Percentiles rank a stretch among this genome's conserved stretches.
phyloP scores from a whole-genome alignment of 2,797 vertebrate genomes.

The Percopsis omiscomaycus region DNA sequence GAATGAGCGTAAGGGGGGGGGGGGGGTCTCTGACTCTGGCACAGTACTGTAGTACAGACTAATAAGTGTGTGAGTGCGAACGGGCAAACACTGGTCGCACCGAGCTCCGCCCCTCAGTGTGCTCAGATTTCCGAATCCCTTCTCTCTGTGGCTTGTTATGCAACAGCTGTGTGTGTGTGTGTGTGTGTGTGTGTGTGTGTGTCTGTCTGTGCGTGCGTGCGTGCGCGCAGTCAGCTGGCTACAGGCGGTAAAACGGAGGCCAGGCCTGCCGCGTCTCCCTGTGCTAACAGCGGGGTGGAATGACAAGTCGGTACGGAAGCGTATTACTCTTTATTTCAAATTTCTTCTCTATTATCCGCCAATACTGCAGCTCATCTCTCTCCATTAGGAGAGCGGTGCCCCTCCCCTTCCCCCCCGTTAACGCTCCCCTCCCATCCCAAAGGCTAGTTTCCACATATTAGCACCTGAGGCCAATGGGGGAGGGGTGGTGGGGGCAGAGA shows the following conservation, averaged over 20 bases:
- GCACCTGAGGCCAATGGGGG: slow-evolving; percentile 52
- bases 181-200: slow-evolving; percentile 14
- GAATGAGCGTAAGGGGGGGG: no score
- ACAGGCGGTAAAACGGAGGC: slow-evolving; percentile 5
- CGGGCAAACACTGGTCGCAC: no score
- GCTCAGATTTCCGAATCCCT: neutral
- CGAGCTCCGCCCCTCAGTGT: no score
- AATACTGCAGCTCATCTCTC: neutral
- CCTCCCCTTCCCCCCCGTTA: neutral
- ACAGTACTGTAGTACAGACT: no score
- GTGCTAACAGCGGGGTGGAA: neutral
- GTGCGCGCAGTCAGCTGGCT: slow-evolving; percentile 1
- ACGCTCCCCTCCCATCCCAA: slow-evolving; percentile 9
- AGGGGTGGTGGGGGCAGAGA: slow-evolving; percentile 18
- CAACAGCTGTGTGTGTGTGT: slow-evolving; percentile 1
- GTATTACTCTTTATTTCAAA: neutral
- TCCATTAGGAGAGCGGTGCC: slow-evolving; percentile 6
- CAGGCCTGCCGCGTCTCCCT: neutral
- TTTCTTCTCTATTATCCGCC: slow-evolving; percentile 8
- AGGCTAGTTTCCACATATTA: slow-evolving; percentile 57
- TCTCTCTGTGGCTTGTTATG: neutral
- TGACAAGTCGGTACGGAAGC: neutral
- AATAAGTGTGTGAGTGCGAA: no score
- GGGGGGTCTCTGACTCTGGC: no score
- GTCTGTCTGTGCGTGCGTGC: slow-evolving; percentile 7